phyloP scores from a whole-genome alignment of 2,113 vertebrate species.

The Zootoca vivipara region DNA sequence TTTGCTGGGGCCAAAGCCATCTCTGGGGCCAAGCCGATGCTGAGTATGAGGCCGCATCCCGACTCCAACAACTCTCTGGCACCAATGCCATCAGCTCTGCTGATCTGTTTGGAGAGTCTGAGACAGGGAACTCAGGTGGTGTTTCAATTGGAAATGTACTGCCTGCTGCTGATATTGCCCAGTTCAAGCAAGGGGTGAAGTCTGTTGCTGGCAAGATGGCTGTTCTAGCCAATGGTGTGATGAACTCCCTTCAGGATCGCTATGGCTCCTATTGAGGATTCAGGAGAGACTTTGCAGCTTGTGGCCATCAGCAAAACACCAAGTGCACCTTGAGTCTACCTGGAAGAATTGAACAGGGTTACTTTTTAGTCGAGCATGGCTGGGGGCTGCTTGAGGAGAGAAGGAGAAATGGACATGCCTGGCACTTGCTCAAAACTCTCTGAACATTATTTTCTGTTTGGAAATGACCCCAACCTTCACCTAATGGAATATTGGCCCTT shows the following conservation, averaged over 20 bases:
- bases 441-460: slow-evolving; percentile 67
- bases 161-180: slow-evolving; percentile 93
- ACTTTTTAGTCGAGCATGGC: slow-evolving; percentile 41
- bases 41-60: slow-evolving; percentile 94
- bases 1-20: slow-evolving; percentile 97
- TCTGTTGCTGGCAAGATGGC: slow-evolving; percentile 97
- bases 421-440: slow-evolving; percentile 58
- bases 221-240: slow-evolving; percentile 95
- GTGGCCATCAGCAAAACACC: slow-evolving; percentile 39
- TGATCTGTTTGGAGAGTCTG: slow-evolving; percentile 92
- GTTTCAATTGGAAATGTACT: slow-evolving; percentile 89
- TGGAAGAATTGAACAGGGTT: slow-evolving; percentile 50
- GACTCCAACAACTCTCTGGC: slow-evolving; percentile 89
- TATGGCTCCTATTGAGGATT: slow-evolving; percentile 91
- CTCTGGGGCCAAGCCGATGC: slow-evolving; percentile 89
- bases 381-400: slow-evolving; percentile 46
- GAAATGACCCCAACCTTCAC: slow-evolving; percentile 58
- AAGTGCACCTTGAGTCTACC: slow-evolving; percentile 32
- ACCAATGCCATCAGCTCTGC: slow-evolving; percentile 95
- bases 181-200: slow-evolving; percentile 98
- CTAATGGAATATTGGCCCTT: slow-evolving; percentile 53
- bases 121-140: slow-evolving; percentile 75
- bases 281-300: slow-evolving; percentile 2
- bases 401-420: slow-evolving; percentile 43
- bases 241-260: slow-evolving; percentile 98